Percentiles rank a stretch among this genome's conserved stretches.
Conservation (phyloP, 2,888 invertebrate species). For the Temnothorax unifasciatus region DNA sequence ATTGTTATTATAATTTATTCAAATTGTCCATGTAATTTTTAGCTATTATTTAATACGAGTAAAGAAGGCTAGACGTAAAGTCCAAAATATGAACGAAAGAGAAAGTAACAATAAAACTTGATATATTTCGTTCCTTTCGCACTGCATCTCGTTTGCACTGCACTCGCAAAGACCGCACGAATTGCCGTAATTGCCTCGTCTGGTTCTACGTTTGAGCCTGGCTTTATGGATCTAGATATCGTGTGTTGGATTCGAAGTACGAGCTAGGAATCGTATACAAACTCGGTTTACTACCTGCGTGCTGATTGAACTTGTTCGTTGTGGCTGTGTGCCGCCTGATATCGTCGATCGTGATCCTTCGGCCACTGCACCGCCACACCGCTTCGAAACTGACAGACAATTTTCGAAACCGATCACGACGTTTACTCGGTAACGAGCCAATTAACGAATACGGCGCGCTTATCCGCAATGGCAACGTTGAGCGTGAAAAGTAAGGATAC, state of each 20-base stretch:
- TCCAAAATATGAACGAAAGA: not conserved
- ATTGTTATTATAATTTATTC: not conserved
- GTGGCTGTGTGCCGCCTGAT: constrained; percentile 45
- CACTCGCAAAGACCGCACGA: constrained; percentile 29
- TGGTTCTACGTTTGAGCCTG: constrained; percentile 63
- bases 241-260: constrained; percentile 64
- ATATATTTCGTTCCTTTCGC: constrained; percentile 10
- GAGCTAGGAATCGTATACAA: constrained; percentile 36
- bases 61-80: not conserved
- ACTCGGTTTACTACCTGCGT: constrained; percentile 61
- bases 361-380: not conserved
- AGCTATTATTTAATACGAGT: not conserved
- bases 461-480: not conserved
- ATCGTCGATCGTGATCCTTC: constrained; percentile 45
- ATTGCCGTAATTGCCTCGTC: constrained; percentile 73
- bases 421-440: constrained; percentile 19
- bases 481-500: constrained; percentile 9
- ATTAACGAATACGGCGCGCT: constrained; percentile 26
- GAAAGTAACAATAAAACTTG: constrained; percentile 13
- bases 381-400: constrained; percentile 54
- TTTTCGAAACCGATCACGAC: constrained; percentile 58
- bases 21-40: not conserved
- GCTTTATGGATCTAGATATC: constrained; percentile 64
- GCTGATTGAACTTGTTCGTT: constrained; percentile 73
- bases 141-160: not conserved